Conservation (phyloP, 2,888 invertebrate species). For the Scotopteryx bipunctaria region DNA sequence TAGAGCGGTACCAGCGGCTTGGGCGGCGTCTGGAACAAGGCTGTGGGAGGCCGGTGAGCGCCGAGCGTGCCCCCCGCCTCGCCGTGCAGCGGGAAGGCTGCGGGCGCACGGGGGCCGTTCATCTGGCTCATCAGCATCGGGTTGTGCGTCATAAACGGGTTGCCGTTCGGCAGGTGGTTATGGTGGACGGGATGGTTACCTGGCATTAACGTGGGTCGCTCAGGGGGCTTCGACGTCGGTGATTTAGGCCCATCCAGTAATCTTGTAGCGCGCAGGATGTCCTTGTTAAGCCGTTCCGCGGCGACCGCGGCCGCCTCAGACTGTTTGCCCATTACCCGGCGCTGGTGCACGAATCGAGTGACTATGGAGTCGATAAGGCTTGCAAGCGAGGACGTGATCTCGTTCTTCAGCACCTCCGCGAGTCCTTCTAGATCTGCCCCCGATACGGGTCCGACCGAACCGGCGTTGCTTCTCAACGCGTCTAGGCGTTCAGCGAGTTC, state of each 20-base stretch:
- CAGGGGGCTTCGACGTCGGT: constrained; percentile 88
- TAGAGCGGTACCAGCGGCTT: constrained; percentile 88
- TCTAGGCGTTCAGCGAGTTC: constrained; percentile 91
- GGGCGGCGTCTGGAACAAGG: constrained; percentile 93
- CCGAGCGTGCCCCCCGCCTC: constrained; percentile 80
- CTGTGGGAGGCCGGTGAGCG: constrained; percentile 85
- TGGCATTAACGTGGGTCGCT: constrained; percentile 83
- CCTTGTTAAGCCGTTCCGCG: constrained; percentile 93
- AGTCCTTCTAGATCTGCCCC: constrained; percentile 93
- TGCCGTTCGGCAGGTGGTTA: constrained; percentile 69
- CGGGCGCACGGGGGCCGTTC: constrained; percentile 85
- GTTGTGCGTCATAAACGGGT: constrained; percentile 75
- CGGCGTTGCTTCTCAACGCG: constrained; percentile 88
- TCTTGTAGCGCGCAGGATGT: constrained; percentile 91
- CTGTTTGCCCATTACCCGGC: constrained; percentile 89
- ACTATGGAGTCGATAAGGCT: constrained; percentile 95
- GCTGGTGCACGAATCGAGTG: constrained; percentile 92
- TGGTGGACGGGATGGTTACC: constrained; percentile 81
- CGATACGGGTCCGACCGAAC: constrained; percentile 86
- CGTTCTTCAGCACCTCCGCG: constrained; percentile 95
- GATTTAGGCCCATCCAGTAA: constrained; percentile 93
- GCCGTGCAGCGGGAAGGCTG: constrained; percentile 88
- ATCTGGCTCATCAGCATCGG: constrained; percentile 79
- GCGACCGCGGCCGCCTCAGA: constrained; percentile 90
- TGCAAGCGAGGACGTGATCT: constrained; percentile 92